These are phyloP conservation scores for Papilio gigon DNA, from an alignment of 2,888 invertebrate species.

Conservation along the genomic window DNA sequence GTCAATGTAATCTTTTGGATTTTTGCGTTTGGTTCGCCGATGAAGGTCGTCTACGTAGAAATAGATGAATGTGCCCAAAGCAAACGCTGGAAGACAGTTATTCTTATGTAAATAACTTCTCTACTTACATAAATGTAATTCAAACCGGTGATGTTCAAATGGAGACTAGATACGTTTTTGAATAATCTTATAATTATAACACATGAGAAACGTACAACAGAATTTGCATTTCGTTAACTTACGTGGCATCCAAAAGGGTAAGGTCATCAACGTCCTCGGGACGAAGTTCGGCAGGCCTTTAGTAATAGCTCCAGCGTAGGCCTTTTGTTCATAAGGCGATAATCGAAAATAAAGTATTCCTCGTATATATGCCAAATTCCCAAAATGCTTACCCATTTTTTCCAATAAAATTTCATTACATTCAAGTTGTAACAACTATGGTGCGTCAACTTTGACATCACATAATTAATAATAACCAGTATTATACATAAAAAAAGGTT, in stretches of 20 bases:
- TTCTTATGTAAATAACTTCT: neutral
- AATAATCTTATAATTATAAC: too few relatives aligned
- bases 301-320: constrained; percentile 89
- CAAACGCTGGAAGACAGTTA: constrained; percentile 8
- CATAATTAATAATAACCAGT: neutral
- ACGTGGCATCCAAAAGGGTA: constrained; percentile 88
- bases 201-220: neutral
- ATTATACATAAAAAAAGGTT: neutral
- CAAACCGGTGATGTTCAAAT: neutral
- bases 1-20: constrained; percentile 83
- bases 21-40: constrained; percentile 78
- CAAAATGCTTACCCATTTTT: constrained; percentile 86
- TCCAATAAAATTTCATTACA: neutral
- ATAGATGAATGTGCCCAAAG: neutral
- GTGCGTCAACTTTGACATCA: neutral
- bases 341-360: constrained; percentile 91
- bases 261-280: constrained; percentile 83
- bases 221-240: constrained; percentile 67
- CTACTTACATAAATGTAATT: neutral
- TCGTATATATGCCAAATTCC: constrained; percentile 90
- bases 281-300: constrained; percentile 90
- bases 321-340: constrained; percentile 94
- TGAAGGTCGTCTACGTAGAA: constrained; percentile 72
- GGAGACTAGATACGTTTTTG: too few relatives aligned
- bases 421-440: neutral